phyloP scores from a whole-genome alignment of 2,888 invertebrate species.

The Acanthosoma haemorrhoidale region DNA sequence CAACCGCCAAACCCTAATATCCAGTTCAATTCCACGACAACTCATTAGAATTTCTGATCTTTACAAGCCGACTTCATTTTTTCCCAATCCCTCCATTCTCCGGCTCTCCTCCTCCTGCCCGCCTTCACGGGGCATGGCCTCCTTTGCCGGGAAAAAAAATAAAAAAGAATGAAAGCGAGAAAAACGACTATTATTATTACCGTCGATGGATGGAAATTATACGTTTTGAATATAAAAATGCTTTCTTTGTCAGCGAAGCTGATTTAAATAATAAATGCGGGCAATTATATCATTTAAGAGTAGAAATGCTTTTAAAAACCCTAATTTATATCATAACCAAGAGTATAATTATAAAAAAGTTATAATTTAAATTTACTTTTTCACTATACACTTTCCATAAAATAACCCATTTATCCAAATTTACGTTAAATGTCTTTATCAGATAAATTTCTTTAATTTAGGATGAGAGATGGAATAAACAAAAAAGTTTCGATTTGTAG shows the following conservation, averaged over 20 bases:
- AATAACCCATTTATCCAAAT: too few species aligned
- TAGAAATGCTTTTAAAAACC: too few species aligned
- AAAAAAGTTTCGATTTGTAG: too few species aligned
- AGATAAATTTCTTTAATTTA: too few species aligned
- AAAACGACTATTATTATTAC: neutral
- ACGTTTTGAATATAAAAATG: conserved; percentile 10
- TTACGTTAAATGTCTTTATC: too few species aligned
- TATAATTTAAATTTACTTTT: too few species aligned
- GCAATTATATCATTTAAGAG: neutral
- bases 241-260: conserved; percentile 6
- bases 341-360: too few species aligned
- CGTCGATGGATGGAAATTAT: neutral
- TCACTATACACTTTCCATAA: too few species aligned
- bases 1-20: neutral
- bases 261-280: neutral
- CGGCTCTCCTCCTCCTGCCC: neutral
- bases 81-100: conserved; percentile 8
- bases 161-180: neutral
- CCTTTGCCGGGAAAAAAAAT: neutral
- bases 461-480: too few species aligned
- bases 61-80: conserved; percentile 14
- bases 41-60: conserved; percentile 14
- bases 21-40: conserved; percentile 14
- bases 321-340: too few species aligned
- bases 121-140: neutral